Evolutionary conservation across 2,797 vertebrate genomes (phyloP), one percentile per base, ranked within the genome.

Genomic region (Tragelaphus oryx): DNA sequence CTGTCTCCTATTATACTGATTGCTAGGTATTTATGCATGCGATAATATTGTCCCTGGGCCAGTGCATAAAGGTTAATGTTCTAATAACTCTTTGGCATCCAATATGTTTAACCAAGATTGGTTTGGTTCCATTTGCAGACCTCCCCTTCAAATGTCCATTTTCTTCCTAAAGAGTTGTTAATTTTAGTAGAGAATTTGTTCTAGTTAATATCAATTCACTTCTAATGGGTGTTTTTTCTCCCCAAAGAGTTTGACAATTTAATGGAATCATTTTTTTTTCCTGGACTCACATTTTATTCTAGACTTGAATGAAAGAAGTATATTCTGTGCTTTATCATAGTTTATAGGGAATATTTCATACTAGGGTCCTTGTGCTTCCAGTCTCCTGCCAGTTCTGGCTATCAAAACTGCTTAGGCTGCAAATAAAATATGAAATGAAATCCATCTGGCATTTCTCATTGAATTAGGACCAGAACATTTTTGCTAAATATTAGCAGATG

Each of bases 401-500:
- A 97, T 97, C 97, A 96, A 95, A 98, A 97, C 93, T 96, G 97
- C 97, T 97, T 97, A 96, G 94, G 68, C 95, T 98, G 97, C 97
- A 98, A 97, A 98, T 94, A 97, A 98, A 98, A 96, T 92, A 94
- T 57, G 96, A 97, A 98, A 97, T 97, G 94, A 97, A 97, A 97
- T 89, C 97, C 97, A 98, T 97, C 96, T 98, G 97, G 97, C 94
- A 83, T 96, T 97, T 96, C 96, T 97, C 97, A 95, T 95, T 98
- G 97, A 97, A 97, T 98, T 97, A 97, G 96, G 97, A 98, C 97
- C 97, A 98, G 97, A 97, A 97, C 97, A 97, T 97, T 97, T 97
- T 96, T 96, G 95, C 91, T 98, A 98, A 98, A 98, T 97, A 97
- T 97, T 98, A 98, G 96, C 97, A 98, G 97, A 98, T 98, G 97